Evolutionary conservation across 1,140 invertebrate genomes (phyloP).

Genomic region (Hydropsyche tenuis): DNA sequence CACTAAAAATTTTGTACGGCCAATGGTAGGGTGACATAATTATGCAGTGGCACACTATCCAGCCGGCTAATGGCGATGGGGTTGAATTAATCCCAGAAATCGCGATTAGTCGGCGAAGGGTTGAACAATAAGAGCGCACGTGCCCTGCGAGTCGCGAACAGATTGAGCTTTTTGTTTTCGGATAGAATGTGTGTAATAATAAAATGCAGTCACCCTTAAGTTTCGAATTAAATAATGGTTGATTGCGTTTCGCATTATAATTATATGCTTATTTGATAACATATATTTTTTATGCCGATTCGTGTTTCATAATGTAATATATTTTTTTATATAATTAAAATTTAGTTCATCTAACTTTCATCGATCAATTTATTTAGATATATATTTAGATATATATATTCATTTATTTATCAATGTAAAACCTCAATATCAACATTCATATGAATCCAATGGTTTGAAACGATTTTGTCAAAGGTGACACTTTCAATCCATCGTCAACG

Average conservation of each 20-base stretch:
- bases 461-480: neutral
- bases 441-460: neutral
- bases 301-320: no score
- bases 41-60: slow-evolving; percentile 45
- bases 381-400: neutral
- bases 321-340: no score
- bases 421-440: neutral
- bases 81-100: slow-evolving; percentile 45
- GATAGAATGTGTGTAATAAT: no score
- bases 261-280: no score
- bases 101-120: slow-evolving; percentile 49
- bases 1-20: neutral
- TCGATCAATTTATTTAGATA: neutral
- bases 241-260: no score
- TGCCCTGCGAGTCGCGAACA: slow-evolving; percentile 23
- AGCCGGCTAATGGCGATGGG: slow-evolving; percentile 21
- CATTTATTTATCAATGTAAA: neutral
- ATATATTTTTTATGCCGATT: no score
- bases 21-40: slow-evolving; percentile 35
- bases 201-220: no score
- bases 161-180: slow-evolving; percentile 14
- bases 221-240: no score
- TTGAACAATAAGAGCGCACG: slow-evolving; percentile 44
- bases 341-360: no score
- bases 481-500: neutral